Evolutionary conservation across 2,797 vertebrate species (phyloP).

Genomic region (Cirrhinus molitorella): DNA sequence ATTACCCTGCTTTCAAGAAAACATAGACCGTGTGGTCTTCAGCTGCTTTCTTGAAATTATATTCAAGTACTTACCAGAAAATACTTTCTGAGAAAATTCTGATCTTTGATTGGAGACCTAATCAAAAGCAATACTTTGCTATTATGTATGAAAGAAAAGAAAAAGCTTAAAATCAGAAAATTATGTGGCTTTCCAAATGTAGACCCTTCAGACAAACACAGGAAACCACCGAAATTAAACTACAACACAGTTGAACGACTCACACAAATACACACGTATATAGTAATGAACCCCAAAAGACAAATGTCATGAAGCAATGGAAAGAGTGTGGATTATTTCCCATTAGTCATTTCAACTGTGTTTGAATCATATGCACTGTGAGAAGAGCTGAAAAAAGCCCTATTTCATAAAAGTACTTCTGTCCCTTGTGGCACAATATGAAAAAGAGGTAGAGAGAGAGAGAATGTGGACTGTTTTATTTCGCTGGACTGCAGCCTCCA

Average conservation of each 20-base stretch:
- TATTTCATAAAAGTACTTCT: slow-evolving; percentile 7
- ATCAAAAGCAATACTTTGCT: not conserved
- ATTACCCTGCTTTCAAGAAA: not conserved
- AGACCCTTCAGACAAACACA: not conserved
- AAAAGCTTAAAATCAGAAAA: too few species aligned
- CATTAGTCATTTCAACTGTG: slow-evolving; percentile 14
- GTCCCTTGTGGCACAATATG: slow-evolving; percentile 12
- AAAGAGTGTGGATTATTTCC: slow-evolving; percentile 9
- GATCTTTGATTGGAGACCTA: not conserved
- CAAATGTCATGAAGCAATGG: not conserved
- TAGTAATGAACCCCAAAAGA: not conserved
- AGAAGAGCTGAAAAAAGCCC: not conserved
- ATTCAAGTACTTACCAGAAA: not conserved
- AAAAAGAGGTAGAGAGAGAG: not conserved
- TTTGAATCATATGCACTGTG: not conserved
- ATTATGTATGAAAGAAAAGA: not conserved
- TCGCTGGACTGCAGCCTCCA: slow-evolving; percentile 30
- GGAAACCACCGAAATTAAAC: not conserved
- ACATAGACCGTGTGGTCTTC: not conserved
- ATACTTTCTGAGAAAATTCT: not conserved
- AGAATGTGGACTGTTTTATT: slow-evolving; percentile 18
- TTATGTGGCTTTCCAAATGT: not conserved
- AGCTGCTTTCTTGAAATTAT: not conserved
- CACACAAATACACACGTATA: not conserved
- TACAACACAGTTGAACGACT: not conserved